phyloP scores from a whole-genome alignment of 2,797 vertebrate genomes.

The Clarias fuscus region DNA sequence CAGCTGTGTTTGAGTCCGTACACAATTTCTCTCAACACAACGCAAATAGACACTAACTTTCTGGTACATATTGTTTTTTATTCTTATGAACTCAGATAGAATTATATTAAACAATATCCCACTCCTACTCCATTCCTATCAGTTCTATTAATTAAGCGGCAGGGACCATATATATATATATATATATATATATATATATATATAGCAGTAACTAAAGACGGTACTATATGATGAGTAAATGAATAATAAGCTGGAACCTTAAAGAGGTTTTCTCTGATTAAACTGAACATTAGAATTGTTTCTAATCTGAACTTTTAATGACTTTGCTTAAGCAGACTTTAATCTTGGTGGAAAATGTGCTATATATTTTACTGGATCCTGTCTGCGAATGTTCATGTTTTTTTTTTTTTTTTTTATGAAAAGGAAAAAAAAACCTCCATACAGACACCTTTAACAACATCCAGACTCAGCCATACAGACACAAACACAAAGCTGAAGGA shows the following conservation, averaged over 20 bases:
- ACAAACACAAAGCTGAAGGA: constrained; percentile 49
- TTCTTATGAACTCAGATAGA: neutral
- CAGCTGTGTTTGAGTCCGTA: neutral
- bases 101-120: too few relatives aligned
- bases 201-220: too few relatives aligned
- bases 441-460: neutral
- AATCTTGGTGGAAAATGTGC: neutral
- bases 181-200: too few relatives aligned
- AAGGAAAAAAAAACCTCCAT: neutral
- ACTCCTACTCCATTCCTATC: neutral
- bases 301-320: neutral
- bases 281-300: neutral
- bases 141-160: too few relatives aligned
- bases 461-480: constrained; percentile 3
- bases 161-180: neutral
- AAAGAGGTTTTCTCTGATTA: neutral
- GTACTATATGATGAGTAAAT: neutral
- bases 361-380: neutral
- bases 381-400: neutral
- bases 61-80: too few relatives aligned
- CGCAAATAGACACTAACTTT: neutral
- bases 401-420: neutral
- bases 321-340: too few relatives aligned
- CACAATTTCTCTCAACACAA: neutral
- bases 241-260: neutral